These are phyloP conservation scores for Syrphus vitripennis DNA, from an alignment of 2,888 invertebrate genomes.

Conservation along the genomic window DNA sequence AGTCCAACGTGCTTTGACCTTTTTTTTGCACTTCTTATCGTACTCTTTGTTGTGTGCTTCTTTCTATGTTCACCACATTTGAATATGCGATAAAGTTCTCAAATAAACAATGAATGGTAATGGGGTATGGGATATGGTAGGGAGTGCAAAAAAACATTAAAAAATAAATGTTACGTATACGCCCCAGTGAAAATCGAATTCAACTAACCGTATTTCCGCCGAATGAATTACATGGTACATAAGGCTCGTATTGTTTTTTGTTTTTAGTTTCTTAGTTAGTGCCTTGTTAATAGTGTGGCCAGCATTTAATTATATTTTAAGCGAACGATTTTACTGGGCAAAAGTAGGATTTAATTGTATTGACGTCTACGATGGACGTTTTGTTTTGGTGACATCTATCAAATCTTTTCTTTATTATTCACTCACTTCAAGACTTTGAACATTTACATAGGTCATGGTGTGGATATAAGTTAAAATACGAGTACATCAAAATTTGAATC, in stretches of 20 bases:
- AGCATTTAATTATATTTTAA: neutral
- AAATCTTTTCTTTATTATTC: too few relatives aligned
- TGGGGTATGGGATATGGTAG: neutral
- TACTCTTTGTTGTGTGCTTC: neutral
- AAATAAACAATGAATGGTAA: neutral
- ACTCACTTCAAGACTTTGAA: too few relatives aligned
- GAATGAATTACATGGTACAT: slow-evolving; percentile 9
- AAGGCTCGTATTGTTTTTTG: neutral
- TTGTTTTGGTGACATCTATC: too few relatives aligned
- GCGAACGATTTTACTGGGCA: neutral
- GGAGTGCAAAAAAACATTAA: neutral
- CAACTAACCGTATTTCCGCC: slow-evolving; percentile 44
- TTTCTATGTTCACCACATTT: neutral
- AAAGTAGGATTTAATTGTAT: too few relatives aligned
- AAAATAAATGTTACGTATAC: slow-evolving; percentile 60
- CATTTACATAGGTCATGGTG: too few relatives aligned
- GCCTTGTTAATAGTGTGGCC: neutral
- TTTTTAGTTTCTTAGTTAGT: neutral
- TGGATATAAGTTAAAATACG: too few relatives aligned
- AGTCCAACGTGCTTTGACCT: slow-evolving; percentile 54
- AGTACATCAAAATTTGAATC: too few relatives aligned
- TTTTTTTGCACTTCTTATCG: slow-evolving; percentile 13
- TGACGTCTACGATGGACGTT: too few relatives aligned
- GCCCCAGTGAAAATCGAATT: slow-evolving; percentile 34
- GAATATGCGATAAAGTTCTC: neutral